Evolutionary conservation across 2,113 vertebrate species (phyloP).

Genomic region (Indri indri): DNA sequence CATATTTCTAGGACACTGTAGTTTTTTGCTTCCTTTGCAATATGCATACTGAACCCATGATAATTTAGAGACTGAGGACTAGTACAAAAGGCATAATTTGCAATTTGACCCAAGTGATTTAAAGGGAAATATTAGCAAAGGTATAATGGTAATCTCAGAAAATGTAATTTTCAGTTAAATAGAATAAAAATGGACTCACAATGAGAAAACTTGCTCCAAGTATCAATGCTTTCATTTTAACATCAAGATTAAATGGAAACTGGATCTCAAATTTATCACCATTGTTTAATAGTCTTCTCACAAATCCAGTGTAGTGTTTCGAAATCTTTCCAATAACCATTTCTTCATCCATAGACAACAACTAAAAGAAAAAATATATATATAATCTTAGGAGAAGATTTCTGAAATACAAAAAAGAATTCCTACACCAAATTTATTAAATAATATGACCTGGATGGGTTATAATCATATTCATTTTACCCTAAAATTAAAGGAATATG

Average conservation of each 20-base stretch:
- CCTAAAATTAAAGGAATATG: neutral
- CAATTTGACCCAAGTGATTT: neutral
- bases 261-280: conserved; percentile 63
- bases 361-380: conserved; percentile 77
- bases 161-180: neutral
- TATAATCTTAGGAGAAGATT: neutral
- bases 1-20: neutral
- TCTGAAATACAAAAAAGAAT: neutral
- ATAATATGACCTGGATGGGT: neutral
- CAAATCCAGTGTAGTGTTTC: conserved; percentile 90
- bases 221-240: conserved; percentile 74
- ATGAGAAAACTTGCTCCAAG: conserved; percentile 75
- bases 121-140: neutral
- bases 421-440: neutral
- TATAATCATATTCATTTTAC: neutral
- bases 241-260: conserved; percentile 81
- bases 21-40: neutral
- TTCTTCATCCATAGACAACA: conserved; percentile 89
- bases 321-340: conserved; percentile 90
- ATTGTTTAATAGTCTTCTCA: conserved; percentile 86
- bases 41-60: neutral
- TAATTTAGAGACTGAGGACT: neutral
- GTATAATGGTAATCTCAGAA: neutral
- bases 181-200: conserved; percentile 52
- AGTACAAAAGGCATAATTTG: neutral